Base-by-base conservation (phyloP, 2,888 invertebrate species). In the Spilarctia lutea region DNA sequence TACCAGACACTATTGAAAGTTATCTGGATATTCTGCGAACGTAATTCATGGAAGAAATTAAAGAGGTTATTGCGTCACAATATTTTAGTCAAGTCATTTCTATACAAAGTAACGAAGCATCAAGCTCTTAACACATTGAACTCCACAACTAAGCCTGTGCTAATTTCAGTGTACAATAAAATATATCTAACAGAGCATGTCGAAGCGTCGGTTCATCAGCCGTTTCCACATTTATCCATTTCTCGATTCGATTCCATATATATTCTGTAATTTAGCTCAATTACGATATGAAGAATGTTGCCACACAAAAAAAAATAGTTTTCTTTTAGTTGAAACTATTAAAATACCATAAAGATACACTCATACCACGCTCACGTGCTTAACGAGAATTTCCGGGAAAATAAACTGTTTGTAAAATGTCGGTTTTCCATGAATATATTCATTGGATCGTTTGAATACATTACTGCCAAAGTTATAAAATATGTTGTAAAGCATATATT, bases 381-480 rank as follows among this genome's bases (percentile, higher is more conserved):
- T 71, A 45, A 42, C 74, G 75, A 76, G 71, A 77, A 81, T 83
- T 85, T 80, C 77, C 85, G 79, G 79, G 60, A 73, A 80, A 81
- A 83, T 68, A 76, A 78, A 78, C 72, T 76, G 30, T 74, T 75
- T 68, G 76, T 77, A 76, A 78, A 77, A 80, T 74, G 27, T 13
- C 63, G n/a, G 68, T 45, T 71, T 83, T 79, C 77, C 76, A 76
- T 76, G 77, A 85, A 83, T 30, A 24, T 72, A 75, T 80, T 74
- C 70, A 74, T 75, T 70, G 63, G 33, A 82, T 71, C 52, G 70
- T 63, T 79, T 67, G 52, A 60, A 74, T 33, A 30, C 73, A 83
- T 80, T 80, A 83, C 63, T 56, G 24, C 11, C 48, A n/a, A 75
- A 75, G 69, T 3, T 56, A 75, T 80, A 79, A 85, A 85, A 85